Evolutionary conservation across 2,888 invertebrate genomes (phyloP), one percentile per base, ranked within the genome.

Genomic region (Trissolcus brochymenae): DNA sequence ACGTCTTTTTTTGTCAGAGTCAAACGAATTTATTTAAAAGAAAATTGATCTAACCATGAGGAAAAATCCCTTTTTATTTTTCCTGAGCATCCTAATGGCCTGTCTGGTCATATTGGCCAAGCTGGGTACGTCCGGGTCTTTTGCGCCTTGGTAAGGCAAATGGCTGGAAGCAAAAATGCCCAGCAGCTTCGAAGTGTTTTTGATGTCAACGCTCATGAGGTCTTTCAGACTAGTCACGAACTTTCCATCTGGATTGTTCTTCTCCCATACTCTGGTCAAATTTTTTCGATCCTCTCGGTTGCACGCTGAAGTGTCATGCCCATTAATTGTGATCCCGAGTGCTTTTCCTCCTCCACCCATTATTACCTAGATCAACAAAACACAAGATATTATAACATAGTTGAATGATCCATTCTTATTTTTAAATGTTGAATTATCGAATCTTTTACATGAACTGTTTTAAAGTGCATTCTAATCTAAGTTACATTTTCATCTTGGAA

Each of bases 331-430:
- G 82, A 0, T 87, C 86, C 40, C 91, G 90, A 92, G 84, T 6
- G 90, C 88, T 14, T 90, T 89, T 2, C 90, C 89, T 1, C 93
- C 93, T 1, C 93, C 93, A 11, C 93, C 93, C 83, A 93, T 88
- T 6, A 94, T 90, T 0, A 92, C 91, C 91, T 91, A 57, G 46
- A 17, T 35, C 16, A 60, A 60, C 13, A 13, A n/a, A 50, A 35
- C 25, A 29, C 0, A 25, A 3, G 7, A 35, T 55, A n/a, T n/a
- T 19, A n/a, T n/a, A n/a, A n/a, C n/a, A n/a, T n/a, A n/a, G n/a
- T n/a, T n/a, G n/a, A n/a, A n/a, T n/a, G n/a, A n/a, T n/a, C n/a
- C n/a, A n/a, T n/a, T n/a, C n/a, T n/a, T n/a, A n/a, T n/a, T n/a
- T n/a, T 19, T 25, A 4, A 25, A 25, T 25, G 2, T 25, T 6